Base-by-base conservation (phyloP, 2,797 vertebrate genomes). In the Oreortyx pictus region DNA sequence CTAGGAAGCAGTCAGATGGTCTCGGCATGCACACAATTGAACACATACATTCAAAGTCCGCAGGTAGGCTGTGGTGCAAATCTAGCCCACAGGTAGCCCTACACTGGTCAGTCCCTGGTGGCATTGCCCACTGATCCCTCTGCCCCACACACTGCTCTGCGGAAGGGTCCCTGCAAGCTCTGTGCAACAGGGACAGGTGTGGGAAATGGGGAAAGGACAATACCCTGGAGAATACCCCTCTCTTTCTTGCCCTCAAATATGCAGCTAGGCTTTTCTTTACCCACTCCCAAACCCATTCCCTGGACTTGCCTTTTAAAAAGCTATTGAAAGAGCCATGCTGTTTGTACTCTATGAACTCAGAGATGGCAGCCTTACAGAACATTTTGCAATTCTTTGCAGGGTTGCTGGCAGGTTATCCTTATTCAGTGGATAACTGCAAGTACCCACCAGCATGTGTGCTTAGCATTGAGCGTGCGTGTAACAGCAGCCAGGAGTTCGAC, bases 101-200 rank as follows among this genome's bases (percentile, higher is more conserved):
- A 1, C 17, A 50, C 49, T 65, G 33, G 16, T 1, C 16, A 25
- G 15, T 27, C 54, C 39, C 73, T 59, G 25, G 3, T 4, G 19
- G 19, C 27, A 13, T 1, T n/a, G 31, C 29, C 72, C 35, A 59
- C 35, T 14, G 11, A 27, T 14, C 64, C 39, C 43, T 77, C 33
- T 44, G 56, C 82, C 14, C 22, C 10, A 9, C 14, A 20, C 2
- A 3, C 33, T 17, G 4, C 29, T 65, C 44, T 44, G 41, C 0
- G 0, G 41, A 14, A 59, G 19, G 43, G 37, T 43, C 31, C 15
- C 60, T 37, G 62, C 64, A 71, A 70, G 66, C 44, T 29, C 5
- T 11, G 37, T 1, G 2, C 22, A 24, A 35, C 31, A 67, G 33
- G 50, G 8, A 24, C 29, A 23, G 11, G 9, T 0, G 0, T 44